phyloP scores from a whole-genome alignment of 2,888 invertebrate species.

The Molorchus minor region DNA sequence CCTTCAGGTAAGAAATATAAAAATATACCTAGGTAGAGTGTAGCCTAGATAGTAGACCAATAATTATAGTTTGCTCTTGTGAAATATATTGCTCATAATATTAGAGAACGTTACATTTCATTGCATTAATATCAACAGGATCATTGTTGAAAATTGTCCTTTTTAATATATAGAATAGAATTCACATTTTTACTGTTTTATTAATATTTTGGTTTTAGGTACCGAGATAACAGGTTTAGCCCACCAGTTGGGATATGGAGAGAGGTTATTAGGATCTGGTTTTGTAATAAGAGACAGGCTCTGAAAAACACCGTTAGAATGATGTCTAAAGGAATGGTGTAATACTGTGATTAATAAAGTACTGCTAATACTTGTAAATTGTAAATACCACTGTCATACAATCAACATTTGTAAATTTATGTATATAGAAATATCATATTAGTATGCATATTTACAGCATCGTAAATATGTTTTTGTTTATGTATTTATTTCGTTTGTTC shows the following conservation, averaged over 20 bases:
- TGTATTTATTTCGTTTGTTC: slow-evolving; percentile 22
- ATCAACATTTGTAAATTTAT: slow-evolving; percentile 21
- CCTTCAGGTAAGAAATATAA: slow-evolving; percentile 81
- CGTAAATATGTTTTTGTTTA: slow-evolving; percentile 12
- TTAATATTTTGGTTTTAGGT: slow-evolving; percentile 68
- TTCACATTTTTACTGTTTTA: slow-evolving; percentile 19
- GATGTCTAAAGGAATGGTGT: slow-evolving; percentile 90
- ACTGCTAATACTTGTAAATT: too few species aligned
- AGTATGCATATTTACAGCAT: background rate
- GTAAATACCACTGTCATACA: slow-evolving; percentile 22
- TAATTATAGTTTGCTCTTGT: too few species aligned
- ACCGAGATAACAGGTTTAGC: slow-evolving; percentile 96
- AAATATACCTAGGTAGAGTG: background rate
- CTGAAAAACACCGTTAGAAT: slow-evolving; percentile 96
- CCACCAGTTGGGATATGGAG: slow-evolving; percentile 96
- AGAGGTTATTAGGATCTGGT: slow-evolving; percentile 99
- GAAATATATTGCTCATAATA: too few species aligned
- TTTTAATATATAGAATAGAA: background rate
- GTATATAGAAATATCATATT: slow-evolving; percentile 18
- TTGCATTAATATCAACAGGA: too few species aligned
- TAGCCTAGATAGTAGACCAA: too few species aligned
- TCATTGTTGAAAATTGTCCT: too few species aligned
- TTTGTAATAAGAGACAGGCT: slow-evolving; percentile 98
- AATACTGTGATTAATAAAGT: slow-evolving; percentile 53
- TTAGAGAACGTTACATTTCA: too few species aligned